Conservation (phyloP, 2,888 invertebrate genomes). For the Amorpha juglandis region DNA sequence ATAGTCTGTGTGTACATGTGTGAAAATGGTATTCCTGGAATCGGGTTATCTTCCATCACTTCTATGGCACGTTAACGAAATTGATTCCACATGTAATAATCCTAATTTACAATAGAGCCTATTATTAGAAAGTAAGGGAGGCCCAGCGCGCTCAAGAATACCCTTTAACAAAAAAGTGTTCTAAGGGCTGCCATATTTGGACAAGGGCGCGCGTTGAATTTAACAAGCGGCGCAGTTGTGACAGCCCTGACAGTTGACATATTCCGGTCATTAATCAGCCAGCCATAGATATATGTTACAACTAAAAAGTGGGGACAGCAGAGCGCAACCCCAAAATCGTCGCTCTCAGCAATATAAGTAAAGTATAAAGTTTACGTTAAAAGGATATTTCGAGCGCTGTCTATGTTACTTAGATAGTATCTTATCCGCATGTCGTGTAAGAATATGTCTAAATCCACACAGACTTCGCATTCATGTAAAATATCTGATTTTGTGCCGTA, state of each 20-base stretch:
- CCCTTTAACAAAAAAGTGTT: constrained; percentile 70
- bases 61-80: constrained; percentile 15
- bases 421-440: not conserved
- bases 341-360: not conserved
- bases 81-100: constrained; percentile 20
- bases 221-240: constrained; percentile 80
- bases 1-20: constrained; percentile 67
- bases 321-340: constrained; percentile 32
- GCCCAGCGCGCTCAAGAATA: constrained; percentile 50
- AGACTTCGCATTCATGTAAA: no score
- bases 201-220: constrained; percentile 70
- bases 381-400: not conserved
- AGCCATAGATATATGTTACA: constrained; percentile 69
- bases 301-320: constrained; percentile 54
- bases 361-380: constrained; percentile 11
- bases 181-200: constrained; percentile 68
- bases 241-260: constrained; percentile 81
- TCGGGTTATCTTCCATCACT: not conserved
- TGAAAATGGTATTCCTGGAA: constrained; percentile 49
- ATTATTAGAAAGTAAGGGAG: constrained; percentile 16
- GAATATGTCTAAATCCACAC: not conserved
- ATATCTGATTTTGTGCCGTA: no score
- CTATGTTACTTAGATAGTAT: not conserved
- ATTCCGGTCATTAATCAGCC: constrained; percentile 79
- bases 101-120: constrained; percentile 2